Evolutionary conservation across 2,797 vertebrate species (phyloP).

Genomic region (Pangasius sanitwongsei): DNA sequence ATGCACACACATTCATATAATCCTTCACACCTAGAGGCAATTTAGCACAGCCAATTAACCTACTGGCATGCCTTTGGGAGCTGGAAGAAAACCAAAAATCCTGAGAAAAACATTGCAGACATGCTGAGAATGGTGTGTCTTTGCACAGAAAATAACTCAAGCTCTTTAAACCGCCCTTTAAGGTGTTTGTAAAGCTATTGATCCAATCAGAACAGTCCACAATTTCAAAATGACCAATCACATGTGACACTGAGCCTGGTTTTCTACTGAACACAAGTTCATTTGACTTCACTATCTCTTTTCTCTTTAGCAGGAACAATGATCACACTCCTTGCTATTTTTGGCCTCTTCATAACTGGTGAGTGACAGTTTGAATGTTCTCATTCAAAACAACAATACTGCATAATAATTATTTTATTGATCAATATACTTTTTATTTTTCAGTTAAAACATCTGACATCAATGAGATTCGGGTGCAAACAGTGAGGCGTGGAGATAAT

Average conservation of each 20-base stretch:
- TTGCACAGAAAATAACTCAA: too few relatives aligned
- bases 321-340: not conserved
- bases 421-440: not conserved
- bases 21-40: not conserved
- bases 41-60: not conserved
- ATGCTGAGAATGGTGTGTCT: too few relatives aligned
- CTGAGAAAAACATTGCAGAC: too few relatives aligned
- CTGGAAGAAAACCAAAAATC: too few relatives aligned
- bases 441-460: slow-evolving; percentile 3
- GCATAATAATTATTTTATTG: not conserved
- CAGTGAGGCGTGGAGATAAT: not conserved
- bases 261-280: not conserved
- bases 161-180: too few relatives aligned
- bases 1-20: not conserved
- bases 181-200: too few relatives aligned
- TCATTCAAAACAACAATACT: not conserved
- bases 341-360: slow-evolving; percentile 19
- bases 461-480: not conserved
- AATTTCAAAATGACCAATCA: not conserved
- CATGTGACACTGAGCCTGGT: not conserved
- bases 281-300: not conserved
- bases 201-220: not conserved
- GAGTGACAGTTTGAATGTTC: not conserved
- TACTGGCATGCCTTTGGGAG: not conserved
- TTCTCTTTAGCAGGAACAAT: slow-evolving; percentile 9